Evolutionary conservation across 2,797 vertebrate species (phyloP), one percentile per base, ranked within the genome.

Genomic region (Gymnodraco acuticeps): DNA sequence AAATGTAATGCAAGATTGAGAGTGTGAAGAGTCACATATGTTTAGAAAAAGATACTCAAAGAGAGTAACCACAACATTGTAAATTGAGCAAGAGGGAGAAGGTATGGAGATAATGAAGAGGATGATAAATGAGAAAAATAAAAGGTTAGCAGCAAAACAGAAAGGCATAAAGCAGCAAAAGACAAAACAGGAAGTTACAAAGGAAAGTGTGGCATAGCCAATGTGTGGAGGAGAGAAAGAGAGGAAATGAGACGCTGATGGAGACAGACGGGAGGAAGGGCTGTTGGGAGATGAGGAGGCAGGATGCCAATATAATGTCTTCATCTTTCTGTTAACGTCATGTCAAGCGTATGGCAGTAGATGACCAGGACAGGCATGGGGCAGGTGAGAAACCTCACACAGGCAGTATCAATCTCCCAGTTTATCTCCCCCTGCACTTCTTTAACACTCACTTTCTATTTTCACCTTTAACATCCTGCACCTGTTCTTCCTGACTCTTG

Each of bases 241-340:
- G 54, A 77, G 70, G 63, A 88, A 85, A 85, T 80, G 70, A 88
- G 70, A 85, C 70, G 20, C 62, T 81, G 87, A 87, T 86, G 63
- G 75, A 86, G 80, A 82, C 51, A 72, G 90, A 87, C 66, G 70
- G 71, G 71, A 82, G 45, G 64, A 53, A 64, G 78, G 67, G 78
- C 73, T 82, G 70, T 60, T 76, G 75, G 66, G 64, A 88, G 82
- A 78, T 1, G 10, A 54, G 42, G 65, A 83, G 78, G 83, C 79
- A 84, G 83, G 70, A 88, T 88, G 89, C 81, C 88, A 82, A 84
- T 89, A 83, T 78, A 77, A 92, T 89, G 86, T 91, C 83, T 91
- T 89, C 77, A 89, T 88, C 81, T 77, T 66, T 78, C 73, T 77
- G 81, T 84, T 84, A 80, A 74, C 43, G 68, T 86, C 87, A 83